Percentiles rank a stretch among this genome's conserved stretches.
Conservation (phyloP, 2,113 vertebrate species). For the Chloroceryle aenea region DNA sequence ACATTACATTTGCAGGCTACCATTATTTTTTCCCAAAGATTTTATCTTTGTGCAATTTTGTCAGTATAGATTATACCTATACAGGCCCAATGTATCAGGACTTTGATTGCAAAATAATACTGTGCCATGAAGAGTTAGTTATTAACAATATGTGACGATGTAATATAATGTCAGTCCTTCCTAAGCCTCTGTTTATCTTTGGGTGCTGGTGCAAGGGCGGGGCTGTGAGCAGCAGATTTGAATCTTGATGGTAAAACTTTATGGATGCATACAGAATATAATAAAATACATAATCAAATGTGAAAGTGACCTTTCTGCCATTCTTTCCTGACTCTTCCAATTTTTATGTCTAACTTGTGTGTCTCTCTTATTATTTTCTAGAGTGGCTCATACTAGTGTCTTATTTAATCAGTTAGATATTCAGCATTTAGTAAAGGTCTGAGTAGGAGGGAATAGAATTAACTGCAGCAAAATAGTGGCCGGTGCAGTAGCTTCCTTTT, state of each 20-base stretch:
- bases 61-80: neutral
- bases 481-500: neutral
- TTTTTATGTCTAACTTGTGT: neutral
- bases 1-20: neutral
- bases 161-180: neutral
- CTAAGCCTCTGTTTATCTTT: neutral
- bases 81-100: neutral
- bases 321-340: neutral
- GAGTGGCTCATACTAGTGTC: neutral
- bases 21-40: neutral
- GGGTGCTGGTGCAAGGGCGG: neutral
- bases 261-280: neutral
- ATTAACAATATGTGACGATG: neutral
- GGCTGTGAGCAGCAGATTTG: neutral
- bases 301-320: neutral
- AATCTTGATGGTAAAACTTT: neutral
- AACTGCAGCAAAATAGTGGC: neutral
- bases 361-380: neutral
- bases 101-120: neutral
- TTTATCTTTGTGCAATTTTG: neutral
- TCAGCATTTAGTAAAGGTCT: neutral
- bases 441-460: neutral
- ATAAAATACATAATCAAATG: neutral
- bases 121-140: neutral
- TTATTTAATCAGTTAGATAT: neutral